Conservation (phyloP, 2,113 vertebrate species). For the Podarcis cretensis region DNA sequence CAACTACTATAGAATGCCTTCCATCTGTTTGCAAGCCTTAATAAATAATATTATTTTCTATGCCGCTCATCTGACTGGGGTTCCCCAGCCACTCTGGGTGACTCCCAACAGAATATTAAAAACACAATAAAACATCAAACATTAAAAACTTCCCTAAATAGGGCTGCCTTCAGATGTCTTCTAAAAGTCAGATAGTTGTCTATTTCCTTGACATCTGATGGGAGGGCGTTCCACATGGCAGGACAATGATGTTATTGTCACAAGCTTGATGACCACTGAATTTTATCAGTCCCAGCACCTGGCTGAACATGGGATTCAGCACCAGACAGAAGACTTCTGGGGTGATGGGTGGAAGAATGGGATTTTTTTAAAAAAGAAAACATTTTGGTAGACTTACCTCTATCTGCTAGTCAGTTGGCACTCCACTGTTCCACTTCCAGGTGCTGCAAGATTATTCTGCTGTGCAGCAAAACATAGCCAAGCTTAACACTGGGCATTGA, state of each 20-base stretch:
- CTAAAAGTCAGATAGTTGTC: no score
- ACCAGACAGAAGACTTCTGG: background rate
- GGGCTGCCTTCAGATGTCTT: no score
- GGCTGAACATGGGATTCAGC: background rate
- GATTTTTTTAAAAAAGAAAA: background rate
- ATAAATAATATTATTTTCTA: no score
- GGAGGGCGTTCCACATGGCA: no score
- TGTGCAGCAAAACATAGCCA: background rate
- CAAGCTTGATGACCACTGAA: background rate
- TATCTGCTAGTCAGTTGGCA: background rate
- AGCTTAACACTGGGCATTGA: background rate
- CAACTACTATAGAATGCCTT: background rate
- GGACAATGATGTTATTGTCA: background rate
- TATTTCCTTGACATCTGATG: no score
- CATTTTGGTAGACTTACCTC: background rate
- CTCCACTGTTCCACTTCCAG: background rate
- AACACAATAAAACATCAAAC: no score
- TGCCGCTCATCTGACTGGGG: no score
- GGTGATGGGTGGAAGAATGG: background rate
- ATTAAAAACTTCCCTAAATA: no score
- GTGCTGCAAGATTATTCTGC: background rate
- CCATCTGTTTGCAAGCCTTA: background rate
- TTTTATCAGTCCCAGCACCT: background rate
- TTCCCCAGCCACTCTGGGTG: no score
- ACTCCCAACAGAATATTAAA: no score